Conservation (phyloP, 2,797 vertebrate species). For the Sciurus vulgaris region DNA sequence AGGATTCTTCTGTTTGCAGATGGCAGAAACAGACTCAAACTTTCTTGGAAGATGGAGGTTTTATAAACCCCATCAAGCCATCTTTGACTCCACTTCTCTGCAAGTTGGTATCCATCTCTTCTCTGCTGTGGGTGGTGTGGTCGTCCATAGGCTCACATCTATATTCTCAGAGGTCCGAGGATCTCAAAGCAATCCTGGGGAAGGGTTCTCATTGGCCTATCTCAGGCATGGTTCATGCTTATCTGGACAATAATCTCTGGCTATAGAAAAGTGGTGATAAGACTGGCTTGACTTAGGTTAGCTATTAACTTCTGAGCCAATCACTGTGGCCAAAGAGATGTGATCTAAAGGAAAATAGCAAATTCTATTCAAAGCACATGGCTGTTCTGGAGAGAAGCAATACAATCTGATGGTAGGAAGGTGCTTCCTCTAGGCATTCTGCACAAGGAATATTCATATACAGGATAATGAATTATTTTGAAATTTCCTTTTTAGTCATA, state of each 20-base stretch:
- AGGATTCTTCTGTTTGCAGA: constrained; percentile 3
- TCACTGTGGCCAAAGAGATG: neutral
- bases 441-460: neutral
- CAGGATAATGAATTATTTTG: neutral
- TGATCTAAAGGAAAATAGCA: neutral
- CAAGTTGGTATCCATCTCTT: neutral
- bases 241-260: neutral
- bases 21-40: neutral
- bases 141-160: neutral
- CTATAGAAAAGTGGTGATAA: neutral
- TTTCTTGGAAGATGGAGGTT: neutral
- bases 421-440: neutral
- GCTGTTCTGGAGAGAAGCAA: neutral
- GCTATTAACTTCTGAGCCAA: neutral
- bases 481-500: neutral
- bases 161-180: neutral
- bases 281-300: neutral
- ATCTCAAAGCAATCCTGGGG: neutral
- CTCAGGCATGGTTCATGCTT: neutral
- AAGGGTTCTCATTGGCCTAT: neutral
- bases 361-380: neutral
- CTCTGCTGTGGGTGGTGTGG: neutral
- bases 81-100: neutral
- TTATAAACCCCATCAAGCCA: neutral
- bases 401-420: neutral